Evolutionary conservation across 2,113 vertebrate species (phyloP).

Genomic region (Dromiciops gliroides): DNA sequence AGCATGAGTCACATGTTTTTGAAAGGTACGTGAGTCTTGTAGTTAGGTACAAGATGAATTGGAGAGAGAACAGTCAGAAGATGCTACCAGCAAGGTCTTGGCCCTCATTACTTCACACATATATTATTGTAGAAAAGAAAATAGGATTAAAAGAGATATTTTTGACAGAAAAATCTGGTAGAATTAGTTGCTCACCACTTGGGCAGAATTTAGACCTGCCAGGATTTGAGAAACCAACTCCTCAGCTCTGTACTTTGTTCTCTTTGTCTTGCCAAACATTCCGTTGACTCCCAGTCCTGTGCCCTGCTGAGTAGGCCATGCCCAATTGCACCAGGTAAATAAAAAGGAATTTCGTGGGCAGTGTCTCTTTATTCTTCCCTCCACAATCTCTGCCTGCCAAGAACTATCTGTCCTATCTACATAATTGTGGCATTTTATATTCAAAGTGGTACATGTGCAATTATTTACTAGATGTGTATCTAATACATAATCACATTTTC

Average conservation of each 20-base stretch:
- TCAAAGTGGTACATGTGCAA: accelerated
- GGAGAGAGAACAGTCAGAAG: neutral
- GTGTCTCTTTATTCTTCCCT: neutral
- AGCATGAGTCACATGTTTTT: neutral
- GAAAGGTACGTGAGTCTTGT: conserved; percentile 21
- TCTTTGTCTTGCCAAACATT: neutral
- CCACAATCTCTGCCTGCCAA: neutral
- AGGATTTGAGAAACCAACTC: neutral
- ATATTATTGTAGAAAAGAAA: neutral
- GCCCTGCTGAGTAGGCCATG: neutral
- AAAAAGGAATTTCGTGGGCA: neutral
- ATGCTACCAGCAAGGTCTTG: neutral
- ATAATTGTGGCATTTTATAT: neutral
- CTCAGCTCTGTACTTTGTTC: neutral
- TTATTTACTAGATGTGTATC: conserved; percentile 9
- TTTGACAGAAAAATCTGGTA: neutral
- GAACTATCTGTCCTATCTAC: neutral
- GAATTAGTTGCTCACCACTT: neutral
- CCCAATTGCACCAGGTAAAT: neutral
- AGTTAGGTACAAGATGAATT: neutral
- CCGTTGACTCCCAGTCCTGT: neutral
- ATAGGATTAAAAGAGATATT: neutral
- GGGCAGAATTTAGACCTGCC: neutral
- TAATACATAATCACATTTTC: conserved; percentile 38
- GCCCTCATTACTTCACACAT: neutral